Conservation (phyloP, 2,797 vertebrate genomes). For the Ispidina picta region DNA sequence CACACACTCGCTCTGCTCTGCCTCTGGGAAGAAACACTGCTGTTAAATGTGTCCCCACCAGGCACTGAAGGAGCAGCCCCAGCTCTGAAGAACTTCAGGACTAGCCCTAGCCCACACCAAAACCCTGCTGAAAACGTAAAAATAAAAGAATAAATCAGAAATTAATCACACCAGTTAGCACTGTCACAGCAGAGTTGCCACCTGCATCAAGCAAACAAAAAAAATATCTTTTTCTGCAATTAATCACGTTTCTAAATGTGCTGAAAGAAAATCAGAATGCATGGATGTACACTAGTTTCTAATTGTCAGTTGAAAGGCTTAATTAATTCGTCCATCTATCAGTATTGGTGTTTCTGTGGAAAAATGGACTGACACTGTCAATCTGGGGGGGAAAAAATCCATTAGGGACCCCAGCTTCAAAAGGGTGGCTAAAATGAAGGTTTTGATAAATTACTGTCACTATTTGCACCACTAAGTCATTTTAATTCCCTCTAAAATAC, state of each 20-base stretch:
- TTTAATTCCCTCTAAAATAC: background rate
- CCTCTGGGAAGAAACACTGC: constrained; percentile 39
- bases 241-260: background rate
- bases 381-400: background rate
- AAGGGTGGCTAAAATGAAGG: background rate
- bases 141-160: background rate
- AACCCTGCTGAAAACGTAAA: background rate
- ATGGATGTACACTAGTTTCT: background rate
- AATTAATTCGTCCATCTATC: background rate
- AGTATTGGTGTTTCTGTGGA: background rate
- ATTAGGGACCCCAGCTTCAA: background rate
- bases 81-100: background rate
- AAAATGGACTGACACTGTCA: background rate
- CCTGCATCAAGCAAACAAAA: background rate
- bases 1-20: background rate
- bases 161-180: background rate
- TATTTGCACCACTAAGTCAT: background rate
- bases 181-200: background rate
- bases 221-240: background rate
- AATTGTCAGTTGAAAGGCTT: background rate
- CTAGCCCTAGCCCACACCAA: background rate
- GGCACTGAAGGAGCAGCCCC: too few relatives aligned
- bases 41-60: background rate
- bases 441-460: background rate
- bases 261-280: background rate